Base-by-base conservation (phyloP, 2,113 vertebrate genomes). In the Vireo altiloquus region DNA sequence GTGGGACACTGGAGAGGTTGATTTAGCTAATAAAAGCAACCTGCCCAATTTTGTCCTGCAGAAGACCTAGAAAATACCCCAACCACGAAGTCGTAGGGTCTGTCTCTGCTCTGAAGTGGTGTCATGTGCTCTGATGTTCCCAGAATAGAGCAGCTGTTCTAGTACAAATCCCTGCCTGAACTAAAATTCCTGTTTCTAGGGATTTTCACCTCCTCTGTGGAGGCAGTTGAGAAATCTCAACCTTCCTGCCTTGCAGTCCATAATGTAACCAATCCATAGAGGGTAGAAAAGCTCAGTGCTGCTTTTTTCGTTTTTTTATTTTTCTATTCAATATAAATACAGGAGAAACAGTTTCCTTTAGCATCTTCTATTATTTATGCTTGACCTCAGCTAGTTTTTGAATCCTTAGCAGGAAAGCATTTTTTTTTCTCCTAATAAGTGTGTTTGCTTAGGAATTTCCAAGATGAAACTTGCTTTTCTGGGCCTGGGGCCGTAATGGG, bases 71-170 rank as follows among this genome's bases (percentile, higher is more conserved):
- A 42, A 85, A 89, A 57, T 49, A 3, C 49, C 21, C 21, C 15
- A 39, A 0, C 20, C 9, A 7, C 14, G 15, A 17, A 68, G 23
- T 14, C 0, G 0, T 13, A 40, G 44, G 23, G 14, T 30, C 11
- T 31, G 24, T 35, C 50, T 89, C 4, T 57, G 13, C 68, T 52
- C 60, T 54, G 54, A 70, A 49, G 53, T 54, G 49, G 9, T 19
- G 54, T 28, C 1, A 0, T 16, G 4, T 12, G 19, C 25, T 90
- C 33, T 35, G 56, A 50, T 30, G 8, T 50, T 77, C 81, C 60
- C 65, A 68, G 52, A 65, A 89, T 2, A 75, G 33, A 88, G 47
- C 33, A 86, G 30, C 40, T 82, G 37, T 49, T 65, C 15, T 18
- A 24, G 54, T 31, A 54, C 42, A 35, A 37, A 71, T 44, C 84